Percentiles rank a stretch among this genome's conserved stretches.
Evolutionary conservation across 2,888 invertebrate species (phyloP).

Genomic region (Epirrita christyi): DNA sequence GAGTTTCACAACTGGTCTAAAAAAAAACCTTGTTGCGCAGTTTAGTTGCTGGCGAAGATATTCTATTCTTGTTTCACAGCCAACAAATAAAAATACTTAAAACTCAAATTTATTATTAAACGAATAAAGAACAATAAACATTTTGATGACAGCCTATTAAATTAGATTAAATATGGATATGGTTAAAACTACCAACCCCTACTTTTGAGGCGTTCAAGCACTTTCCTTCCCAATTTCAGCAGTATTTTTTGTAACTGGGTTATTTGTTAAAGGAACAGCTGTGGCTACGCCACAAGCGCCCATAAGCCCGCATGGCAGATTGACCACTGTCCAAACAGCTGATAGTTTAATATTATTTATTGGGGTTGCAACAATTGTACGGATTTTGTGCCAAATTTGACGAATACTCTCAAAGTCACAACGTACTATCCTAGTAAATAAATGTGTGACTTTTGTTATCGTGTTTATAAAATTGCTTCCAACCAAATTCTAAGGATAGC

Average conservation of each 20-base stretch:
- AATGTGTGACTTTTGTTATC: no score
- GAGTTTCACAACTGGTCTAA: no score
- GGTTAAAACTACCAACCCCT: neutral
- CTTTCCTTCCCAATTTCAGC: neutral
- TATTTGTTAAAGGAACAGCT: constrained; percentile 17
- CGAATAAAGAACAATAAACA: no score
- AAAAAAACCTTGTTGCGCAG: no score
- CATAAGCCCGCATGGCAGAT: constrained; percentile 15
- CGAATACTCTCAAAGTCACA: no score
- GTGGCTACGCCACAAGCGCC: constrained; percentile 1
- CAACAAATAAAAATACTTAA: no score
- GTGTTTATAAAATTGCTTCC: no score
- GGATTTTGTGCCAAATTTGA: neutral
- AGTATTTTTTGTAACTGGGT: neutral
- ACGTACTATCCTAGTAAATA: no score
- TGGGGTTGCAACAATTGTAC: neutral
- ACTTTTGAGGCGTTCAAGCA: neutral
- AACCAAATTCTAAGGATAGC: neutral
- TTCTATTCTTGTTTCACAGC: no score
- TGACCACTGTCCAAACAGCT: constrained; percentile 26
- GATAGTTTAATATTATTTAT: constrained; percentile 21
- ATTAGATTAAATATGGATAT: neutral
- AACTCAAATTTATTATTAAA: no score
- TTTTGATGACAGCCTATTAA: no score
- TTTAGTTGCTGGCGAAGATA: no score